Base-by-base conservation (phyloP, 2,113 vertebrate genomes). In the Pollachius pollachius region DNA sequence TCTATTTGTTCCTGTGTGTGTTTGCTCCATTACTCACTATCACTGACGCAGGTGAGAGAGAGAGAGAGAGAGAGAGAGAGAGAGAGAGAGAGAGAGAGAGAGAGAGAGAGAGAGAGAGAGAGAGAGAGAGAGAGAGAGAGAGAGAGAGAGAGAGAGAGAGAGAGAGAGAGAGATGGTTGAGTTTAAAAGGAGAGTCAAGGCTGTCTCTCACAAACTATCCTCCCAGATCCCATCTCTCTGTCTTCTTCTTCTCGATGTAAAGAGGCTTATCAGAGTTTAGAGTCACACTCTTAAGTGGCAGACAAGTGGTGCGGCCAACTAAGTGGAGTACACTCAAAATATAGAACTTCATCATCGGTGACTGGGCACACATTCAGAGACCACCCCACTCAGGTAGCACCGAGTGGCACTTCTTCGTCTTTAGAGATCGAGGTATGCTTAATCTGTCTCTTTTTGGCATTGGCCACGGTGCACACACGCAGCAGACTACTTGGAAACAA, bases 261-360 rank as follows among this genome's bases (percentile, higher is more conserved):
- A 80, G 66, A 73, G 73, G 67, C 71, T 73, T 21, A 56, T 75
- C 21, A 57, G 62, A 52, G 48, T 41, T 48, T 62, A 16, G 62
- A 81, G 81, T 73, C 72, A 37, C 18, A 58, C 67, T 52, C 65
- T 18, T 18, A 13, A 72, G 78, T 67, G 60, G 54, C 34, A 81
- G 85, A 82, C 73, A 71, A 69, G 74, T 73, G 81, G 61, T 18
- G 61, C 56, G 78, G 58, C 67, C 69, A 59, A 23, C 57, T 2
- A 62, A 59, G 63, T 15, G 65, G 41, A 48, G 11, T 48, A 48
- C 41, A 48, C 12, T 48, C 41, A 9, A 48, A 48, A 48, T 48
- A 64, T 1, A 69, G 78, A 74, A 71, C 74, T 85, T 75, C 66
- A 62, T 77, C 75, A 76, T 81, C 69, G 41, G 41, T 9, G 41